A percentile compares a stretch with the other conserved stretches of the same genome.
These are phyloP conservation scores for Microctenopoma lineatum DNA, from an alignment of 2,797 vertebrate species.

Conservation along the genomic window DNA sequence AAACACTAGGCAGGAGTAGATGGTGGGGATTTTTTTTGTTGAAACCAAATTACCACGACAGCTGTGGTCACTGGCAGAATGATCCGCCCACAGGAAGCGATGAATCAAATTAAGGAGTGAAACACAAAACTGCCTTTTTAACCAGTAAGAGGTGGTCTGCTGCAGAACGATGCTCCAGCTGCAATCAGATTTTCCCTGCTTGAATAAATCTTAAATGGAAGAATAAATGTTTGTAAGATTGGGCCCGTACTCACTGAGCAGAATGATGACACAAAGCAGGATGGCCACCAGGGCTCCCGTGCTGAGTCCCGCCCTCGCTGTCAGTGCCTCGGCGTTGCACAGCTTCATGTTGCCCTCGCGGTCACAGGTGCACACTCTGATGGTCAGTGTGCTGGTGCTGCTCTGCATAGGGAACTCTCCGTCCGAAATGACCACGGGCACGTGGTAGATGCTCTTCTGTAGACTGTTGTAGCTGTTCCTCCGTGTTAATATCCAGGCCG, in stretches of 20 bases:
- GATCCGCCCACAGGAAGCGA: conserved; percentile 44
- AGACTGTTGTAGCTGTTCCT: conserved; percentile 90
- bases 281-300: conserved; percentile 95
- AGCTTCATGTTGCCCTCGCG: conserved; percentile 93
- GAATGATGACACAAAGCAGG: conserved; percentile 93
- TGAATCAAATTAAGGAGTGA: conserved; percentile 53
- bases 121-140: conserved; percentile 34
- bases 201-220: conserved; percentile 10
- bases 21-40: conserved; percentile 17
- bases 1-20: background rate
- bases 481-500: conserved; percentile 90
- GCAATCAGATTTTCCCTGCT: conserved; percentile 1
- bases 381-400: conserved; percentile 93
- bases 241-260: conserved; percentile 88
- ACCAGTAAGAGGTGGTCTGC: conserved; percentile 25
- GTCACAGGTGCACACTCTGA: conserved; percentile 94
- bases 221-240: conserved; percentile 2
- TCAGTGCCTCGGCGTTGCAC: conserved; percentile 92
- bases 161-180: background rate
- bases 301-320: conserved; percentile 92
- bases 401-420: conserved; percentile 90
- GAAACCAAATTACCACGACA: conserved; percentile 50
- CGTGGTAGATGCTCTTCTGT: conserved; percentile 89
- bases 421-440: conserved; percentile 94
- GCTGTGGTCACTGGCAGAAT: conserved; percentile 43